phyloP scores from a whole-genome alignment of 37 sponge, comb jelly and placozoan genomes.

The Eunapius fragilis region DNA sequence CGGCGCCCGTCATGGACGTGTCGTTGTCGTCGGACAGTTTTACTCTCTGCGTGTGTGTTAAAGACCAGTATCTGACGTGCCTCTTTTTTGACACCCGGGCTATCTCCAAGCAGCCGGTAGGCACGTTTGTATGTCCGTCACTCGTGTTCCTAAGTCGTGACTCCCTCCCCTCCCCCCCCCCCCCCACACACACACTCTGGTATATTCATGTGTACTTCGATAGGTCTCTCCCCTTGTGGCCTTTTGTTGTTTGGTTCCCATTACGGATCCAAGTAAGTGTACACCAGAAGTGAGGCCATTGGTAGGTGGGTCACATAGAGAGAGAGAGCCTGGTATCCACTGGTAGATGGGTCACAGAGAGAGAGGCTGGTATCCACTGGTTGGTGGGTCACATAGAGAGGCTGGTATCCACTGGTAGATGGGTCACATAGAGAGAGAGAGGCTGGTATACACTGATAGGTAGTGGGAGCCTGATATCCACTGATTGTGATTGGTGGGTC shows the following conservation, averaged over 20 bases:
- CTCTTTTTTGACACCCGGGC: slow-evolving; percentile 39
- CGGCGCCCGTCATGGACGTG: slow-evolving; percentile 46
- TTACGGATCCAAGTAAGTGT: slow-evolving; percentile 19
- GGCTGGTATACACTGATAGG: too few relatives aligned
- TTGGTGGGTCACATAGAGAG: too few relatives aligned
- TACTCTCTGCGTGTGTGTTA: slow-evolving; percentile 53
- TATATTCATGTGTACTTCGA: too few relatives aligned
- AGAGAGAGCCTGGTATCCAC: too few relatives aligned
- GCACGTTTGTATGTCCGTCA: background rate
- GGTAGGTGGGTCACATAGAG: background rate
- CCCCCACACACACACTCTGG: too few relatives aligned
- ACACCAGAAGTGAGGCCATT: background rate
- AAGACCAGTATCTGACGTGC: slow-evolving; percentile 18
- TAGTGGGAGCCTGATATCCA: too few relatives aligned
- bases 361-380: too few relatives aligned
- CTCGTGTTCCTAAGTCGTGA: background rate
- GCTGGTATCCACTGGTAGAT: background rate
- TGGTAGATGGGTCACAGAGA: too few relatives aligned
- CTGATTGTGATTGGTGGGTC: too few relatives aligned
- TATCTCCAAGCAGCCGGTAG: slow-evolving; percentile 2
- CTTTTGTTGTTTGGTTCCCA: background rate
- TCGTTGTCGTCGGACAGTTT: slow-evolving; percentile 52
- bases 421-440: too few relatives aligned
- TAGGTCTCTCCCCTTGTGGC: slow-evolving; percentile 7
- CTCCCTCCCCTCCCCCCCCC: background rate